Percentiles rank a stretch among this genome's conserved stretches.
Evolutionary conservation across 2,113 vertebrate species (phyloP).

Genomic region (Speoplatyrhinus poulsoni): DNA sequence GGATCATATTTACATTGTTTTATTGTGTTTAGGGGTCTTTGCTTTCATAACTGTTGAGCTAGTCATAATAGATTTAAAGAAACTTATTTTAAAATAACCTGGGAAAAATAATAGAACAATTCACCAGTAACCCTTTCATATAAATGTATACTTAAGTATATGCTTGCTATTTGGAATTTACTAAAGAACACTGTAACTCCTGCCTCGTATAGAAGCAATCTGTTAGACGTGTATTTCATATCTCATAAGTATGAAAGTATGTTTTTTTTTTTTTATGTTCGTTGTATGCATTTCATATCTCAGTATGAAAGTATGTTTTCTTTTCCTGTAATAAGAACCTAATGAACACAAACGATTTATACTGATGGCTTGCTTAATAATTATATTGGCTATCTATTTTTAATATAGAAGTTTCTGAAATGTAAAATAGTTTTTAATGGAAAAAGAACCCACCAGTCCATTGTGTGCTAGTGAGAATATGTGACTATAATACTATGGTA

Average conservation of each 20-base stretch:
- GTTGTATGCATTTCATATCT: not conserved
- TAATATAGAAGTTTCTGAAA: conserved; percentile 49
- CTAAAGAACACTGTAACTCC: conserved; percentile 40
- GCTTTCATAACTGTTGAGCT: not conserved
- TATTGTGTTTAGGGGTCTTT: not conserved
- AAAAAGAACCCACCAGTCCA: not conserved
- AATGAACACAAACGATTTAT: conserved; percentile 59
- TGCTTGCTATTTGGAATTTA: conserved; percentile 37
- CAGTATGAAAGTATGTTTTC: conserved; percentile 4
- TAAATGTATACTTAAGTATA: conserved; percentile 1
- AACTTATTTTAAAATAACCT: no score
- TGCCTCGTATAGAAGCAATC: conserved; percentile 26
- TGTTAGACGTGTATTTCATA: not conserved
- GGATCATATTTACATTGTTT: conserved; percentile 19
- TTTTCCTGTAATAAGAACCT: conserved; percentile 22
- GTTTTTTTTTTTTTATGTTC: not conserved
- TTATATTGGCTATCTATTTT: conserved; percentile 66
- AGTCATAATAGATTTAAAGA: not conserved
- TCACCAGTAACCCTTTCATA: not conserved
- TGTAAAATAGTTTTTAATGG: conserved; percentile 31
- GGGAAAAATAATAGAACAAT: not conserved
- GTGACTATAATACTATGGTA: not conserved
- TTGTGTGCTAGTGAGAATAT: conserved; percentile 15
- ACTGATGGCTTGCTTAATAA: conserved; percentile 40
- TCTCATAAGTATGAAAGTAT: conserved; percentile 8